Evolutionary conservation across 2,797 vertebrate genomes (phyloP).

Genomic region (Alectoris magna): DNA sequence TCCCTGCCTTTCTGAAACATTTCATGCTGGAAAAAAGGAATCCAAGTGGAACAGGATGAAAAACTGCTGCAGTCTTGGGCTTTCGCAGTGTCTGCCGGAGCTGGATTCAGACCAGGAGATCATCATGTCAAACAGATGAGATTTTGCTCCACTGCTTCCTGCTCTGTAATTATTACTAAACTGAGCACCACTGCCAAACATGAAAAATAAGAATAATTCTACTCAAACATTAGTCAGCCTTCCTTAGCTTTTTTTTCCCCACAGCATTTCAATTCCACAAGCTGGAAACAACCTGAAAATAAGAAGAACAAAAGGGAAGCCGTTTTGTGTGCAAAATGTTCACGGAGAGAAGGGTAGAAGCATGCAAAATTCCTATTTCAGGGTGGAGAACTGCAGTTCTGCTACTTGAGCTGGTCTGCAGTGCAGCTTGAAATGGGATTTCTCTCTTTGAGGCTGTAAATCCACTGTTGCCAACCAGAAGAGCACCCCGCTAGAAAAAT

Average conservation of each 20-base stretch:
- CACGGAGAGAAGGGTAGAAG: neutral
- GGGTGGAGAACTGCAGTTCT: fast-evolving
- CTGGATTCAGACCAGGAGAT: slow-evolving; percentile 78
- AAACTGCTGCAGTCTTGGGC: slow-evolving; percentile 49
- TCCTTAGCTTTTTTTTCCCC: neutral
- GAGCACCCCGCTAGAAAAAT: neutral
- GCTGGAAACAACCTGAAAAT: neutral
- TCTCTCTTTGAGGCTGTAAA: neutral
- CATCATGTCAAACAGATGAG: slow-evolving; percentile 76
- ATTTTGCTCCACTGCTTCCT: slow-evolving; percentile 66
- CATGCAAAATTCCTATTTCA: neutral
- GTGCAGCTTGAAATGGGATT: neutral
- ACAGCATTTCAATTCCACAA: neutral
- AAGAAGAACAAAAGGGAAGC: neutral
- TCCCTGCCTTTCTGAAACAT: slow-evolving; percentile 45
- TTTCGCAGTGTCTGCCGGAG: slow-evolving; percentile 66
- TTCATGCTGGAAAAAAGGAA: neutral
- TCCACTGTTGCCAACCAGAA: neutral
- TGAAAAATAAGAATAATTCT: neutral
- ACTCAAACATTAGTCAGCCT: neutral
- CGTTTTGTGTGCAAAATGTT: neutral
- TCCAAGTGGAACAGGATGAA: slow-evolving; percentile 59
- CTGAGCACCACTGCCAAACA: slow-evolving; percentile 11
- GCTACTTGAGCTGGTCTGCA: neutral
- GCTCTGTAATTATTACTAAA: slow-evolving; percentile 65